A percentile compares a stretch with the other conserved stretches of the same genome.
phyloP scores from a whole-genome alignment of 92 coral and sea anemone genomes.

The Heliopora coerulea region DNA sequence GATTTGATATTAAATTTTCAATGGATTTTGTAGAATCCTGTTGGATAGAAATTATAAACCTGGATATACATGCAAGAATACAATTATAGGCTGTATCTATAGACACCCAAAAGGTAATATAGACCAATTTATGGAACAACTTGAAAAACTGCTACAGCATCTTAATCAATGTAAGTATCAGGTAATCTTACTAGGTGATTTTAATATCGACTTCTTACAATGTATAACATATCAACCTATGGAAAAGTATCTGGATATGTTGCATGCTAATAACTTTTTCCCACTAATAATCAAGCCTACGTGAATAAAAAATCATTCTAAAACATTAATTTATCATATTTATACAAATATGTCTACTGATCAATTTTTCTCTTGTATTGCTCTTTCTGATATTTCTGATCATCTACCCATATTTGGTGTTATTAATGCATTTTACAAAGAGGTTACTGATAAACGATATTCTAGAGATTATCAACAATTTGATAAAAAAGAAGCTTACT shows the following conservation, averaged over 20 bases:
- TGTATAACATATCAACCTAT: constrained; percentile 7
- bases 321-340: constrained; percentile 59
- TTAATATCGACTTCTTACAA: constrained; percentile 42
- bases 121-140: background rate
- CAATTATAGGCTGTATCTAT: constrained; percentile 47
- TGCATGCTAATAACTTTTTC: constrained; percentile 19
- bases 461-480: constrained; percentile 24
- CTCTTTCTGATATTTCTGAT: constrained; percentile 46
- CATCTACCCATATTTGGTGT: constrained; percentile 54
- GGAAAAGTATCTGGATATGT: constrained; percentile 47
- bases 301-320: constrained; percentile 51
- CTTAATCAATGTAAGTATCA: constrained; percentile 45
- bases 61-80: constrained; percentile 8
- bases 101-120: constrained; percentile 36
- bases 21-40: constrained; percentile 44
- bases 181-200: constrained; percentile 33
- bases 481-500: constrained; percentile 25
- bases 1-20: constrained; percentile 52
- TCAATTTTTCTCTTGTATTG: constrained; percentile 47
- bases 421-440: constrained; percentile 1
- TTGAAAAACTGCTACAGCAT: constrained; percentile 23
- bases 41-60: constrained; percentile 55
- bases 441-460: background rate
- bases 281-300: constrained; percentile 60
- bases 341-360: constrained; percentile 46